A percentile compares a stretch with the other conserved stretches of the same genome.
phyloP scores from a whole-genome alignment of 53 echinoderm and acorn worm genomes.

The Echinometra lucunter region DNA sequence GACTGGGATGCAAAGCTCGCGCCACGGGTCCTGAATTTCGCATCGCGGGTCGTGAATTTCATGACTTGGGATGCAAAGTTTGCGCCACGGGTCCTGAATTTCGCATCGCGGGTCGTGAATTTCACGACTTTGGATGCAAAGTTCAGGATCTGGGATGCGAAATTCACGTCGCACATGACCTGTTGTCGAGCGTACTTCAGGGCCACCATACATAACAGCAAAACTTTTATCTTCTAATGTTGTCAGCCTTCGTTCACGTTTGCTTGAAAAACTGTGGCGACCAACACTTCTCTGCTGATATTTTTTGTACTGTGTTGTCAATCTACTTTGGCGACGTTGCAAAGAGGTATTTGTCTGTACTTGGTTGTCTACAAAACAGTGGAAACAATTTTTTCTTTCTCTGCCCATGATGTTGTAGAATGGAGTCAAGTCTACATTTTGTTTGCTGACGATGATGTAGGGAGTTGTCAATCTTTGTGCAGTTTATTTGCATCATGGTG shows the following conservation, averaged over 20 bases:
- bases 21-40: too few relatives aligned
- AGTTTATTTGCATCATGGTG: slow-evolving; percentile 36
- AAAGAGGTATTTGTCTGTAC: background rate
- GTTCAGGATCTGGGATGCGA: too few relatives aligned
- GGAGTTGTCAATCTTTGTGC: background rate
- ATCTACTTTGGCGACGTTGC: background rate
- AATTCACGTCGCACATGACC: too few relatives aligned
- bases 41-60: too few relatives aligned
- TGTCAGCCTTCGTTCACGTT: slow-evolving; percentile 34
- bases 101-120: too few relatives aligned
- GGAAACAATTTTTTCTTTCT: background rate
- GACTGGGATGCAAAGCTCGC: too few relatives aligned
- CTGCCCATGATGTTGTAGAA: background rate
- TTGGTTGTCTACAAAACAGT: background rate
- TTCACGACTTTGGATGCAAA: too few relatives aligned
- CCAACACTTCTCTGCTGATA: slow-evolving; percentile 62
- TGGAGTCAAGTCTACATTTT: too few relatives aligned
- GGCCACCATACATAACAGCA: background rate
- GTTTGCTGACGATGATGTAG: background rate
- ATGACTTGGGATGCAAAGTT: too few relatives aligned
- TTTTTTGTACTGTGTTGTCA: slow-evolving; percentile 23
- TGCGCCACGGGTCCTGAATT: too few relatives aligned
- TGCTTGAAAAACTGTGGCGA: slow-evolving; percentile 69
- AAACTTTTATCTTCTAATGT: background rate
- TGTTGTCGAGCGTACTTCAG: too few relatives aligned